Evolutionary conservation across 2,888 invertebrate genomes (phyloP), one percentile per base, ranked within the genome.

Genomic region (Sisyra terminalis): DNA sequence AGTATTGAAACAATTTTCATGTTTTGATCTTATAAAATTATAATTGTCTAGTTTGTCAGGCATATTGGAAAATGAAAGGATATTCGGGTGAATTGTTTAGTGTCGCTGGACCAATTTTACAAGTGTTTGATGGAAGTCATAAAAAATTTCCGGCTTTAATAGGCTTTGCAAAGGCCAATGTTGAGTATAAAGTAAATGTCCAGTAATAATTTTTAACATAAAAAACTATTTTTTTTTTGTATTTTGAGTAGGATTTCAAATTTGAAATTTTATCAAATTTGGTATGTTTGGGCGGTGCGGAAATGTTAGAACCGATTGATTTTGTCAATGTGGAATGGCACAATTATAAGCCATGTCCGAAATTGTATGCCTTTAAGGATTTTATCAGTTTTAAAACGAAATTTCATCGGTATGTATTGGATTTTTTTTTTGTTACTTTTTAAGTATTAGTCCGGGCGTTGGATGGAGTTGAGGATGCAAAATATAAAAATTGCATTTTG

Each of bases 41-140:
- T 24, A 5, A 24, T 24, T 24, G 5, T 24, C 18, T 14, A 42
- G 31, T 40, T 17, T 36, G 31, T 47, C 48, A 53, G 53, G 46
- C 49, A 15, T 57, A 57, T 47, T 57, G 57, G 57, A 48, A 39
- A 37, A 38, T 50, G 2, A 40, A 40, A 10, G 48, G 49, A 13
- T 52, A 48, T 39, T 49, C 49, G 11, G 56, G 56, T 29, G 53
- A 55, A 16, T 44, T 55, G 36, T 44, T 51, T 15, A 40, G 44
- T 34, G 50, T 48, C 31, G 45, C 38, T 3, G 32, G 50, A 7
- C 50, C 55, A 9, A 50, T 53, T 44, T 44, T 46, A 45, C 38
- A 49, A 29, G 53, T 53, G 41, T 50, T 48, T 16, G 50, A 54
- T 40, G 46, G 51, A 7, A 49, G 49, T 4, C 37, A 16, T 9